Evolutionary conservation across 2,113 vertebrate genomes (phyloP).

Genomic region (Oreochromis aureus): DNA sequence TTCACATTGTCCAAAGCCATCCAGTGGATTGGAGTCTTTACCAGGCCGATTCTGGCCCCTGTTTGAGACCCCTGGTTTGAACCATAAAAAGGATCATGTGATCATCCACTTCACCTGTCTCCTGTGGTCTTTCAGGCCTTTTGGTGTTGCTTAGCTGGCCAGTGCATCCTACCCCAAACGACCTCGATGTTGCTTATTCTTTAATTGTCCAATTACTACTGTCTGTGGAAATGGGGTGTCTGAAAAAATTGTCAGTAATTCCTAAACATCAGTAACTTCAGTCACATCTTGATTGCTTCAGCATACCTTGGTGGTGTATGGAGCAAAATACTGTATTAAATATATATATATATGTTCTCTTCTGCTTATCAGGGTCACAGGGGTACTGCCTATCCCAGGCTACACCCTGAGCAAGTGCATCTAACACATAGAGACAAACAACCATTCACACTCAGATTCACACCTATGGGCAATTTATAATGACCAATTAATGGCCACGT

Average conservation of each 20-base stretch:
- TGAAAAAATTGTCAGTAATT: not conserved
- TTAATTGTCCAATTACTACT: not conserved
- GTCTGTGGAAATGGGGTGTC: not conserved
- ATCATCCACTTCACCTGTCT: not conserved
- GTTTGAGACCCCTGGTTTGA: not conserved
- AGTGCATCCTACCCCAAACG: not conserved
- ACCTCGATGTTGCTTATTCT: rapidly evolving
- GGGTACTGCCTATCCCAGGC: not conserved
- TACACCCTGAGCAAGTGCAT: not conserved
- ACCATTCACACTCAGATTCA: not conserved
- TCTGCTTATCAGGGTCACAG: not conserved
- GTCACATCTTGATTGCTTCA: not conserved
- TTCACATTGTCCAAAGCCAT: not conserved
- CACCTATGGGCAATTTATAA: not conserved
- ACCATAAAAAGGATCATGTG: not conserved
- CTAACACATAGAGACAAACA: not conserved
- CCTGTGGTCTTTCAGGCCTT: not conserved
- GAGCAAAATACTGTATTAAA: not conserved
- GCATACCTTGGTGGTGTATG: not conserved
- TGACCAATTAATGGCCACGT: rapidly evolving
- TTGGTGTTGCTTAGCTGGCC: not conserved
- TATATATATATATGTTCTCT: not conserved
- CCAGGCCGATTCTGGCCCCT: rapidly evolving
- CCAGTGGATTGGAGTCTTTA: rapidly evolving
- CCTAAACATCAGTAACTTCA: not conserved